These are phyloP conservation scores for Tetramorium parvispinum DNA, from an alignment of 1,140 invertebrate species.

Conservation along the genomic window DNA sequence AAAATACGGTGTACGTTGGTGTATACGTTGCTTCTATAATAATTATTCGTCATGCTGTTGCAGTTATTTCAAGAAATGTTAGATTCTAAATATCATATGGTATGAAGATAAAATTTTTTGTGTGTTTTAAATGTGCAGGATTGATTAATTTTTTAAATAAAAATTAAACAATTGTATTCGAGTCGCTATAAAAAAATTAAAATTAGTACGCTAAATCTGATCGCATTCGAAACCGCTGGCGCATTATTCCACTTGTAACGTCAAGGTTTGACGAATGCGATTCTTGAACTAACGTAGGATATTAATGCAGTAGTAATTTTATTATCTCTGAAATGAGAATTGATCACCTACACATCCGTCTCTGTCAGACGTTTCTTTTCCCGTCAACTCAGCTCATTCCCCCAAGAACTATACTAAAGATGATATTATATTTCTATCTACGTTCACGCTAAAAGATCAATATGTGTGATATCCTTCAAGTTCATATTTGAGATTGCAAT, in stretches of 20 bases:
- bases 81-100: not conserved
- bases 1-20: not conserved
- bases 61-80: not conserved
- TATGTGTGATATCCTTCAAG: not conserved
- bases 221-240: not conserved
- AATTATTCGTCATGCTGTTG: not conserved
- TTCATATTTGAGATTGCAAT: not conserved
- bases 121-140: not conserved
- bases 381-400: not conserved
- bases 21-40: not conserved
- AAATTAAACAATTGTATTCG: not conserved
- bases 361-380: slow-evolving; percentile 45
- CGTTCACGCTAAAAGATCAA: not conserved
- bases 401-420: not conserved
- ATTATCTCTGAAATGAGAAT: slow-evolving; percentile 52
- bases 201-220: not conserved
- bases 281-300: slow-evolving; percentile 21
- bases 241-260: slow-evolving; percentile 11
- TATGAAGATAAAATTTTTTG: not conserved
- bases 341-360: slow-evolving; percentile 41
- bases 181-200: not conserved
- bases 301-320: slow-evolving; percentile 39
- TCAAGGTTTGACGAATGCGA: slow-evolving; percentile 41
- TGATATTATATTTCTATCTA: not conserved
- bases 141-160: not conserved